These are phyloP conservation scores for Crypturellus tataupa DNA, from an alignment of 2,797 vertebrate genomes.

Conservation along the genomic window DNA sequence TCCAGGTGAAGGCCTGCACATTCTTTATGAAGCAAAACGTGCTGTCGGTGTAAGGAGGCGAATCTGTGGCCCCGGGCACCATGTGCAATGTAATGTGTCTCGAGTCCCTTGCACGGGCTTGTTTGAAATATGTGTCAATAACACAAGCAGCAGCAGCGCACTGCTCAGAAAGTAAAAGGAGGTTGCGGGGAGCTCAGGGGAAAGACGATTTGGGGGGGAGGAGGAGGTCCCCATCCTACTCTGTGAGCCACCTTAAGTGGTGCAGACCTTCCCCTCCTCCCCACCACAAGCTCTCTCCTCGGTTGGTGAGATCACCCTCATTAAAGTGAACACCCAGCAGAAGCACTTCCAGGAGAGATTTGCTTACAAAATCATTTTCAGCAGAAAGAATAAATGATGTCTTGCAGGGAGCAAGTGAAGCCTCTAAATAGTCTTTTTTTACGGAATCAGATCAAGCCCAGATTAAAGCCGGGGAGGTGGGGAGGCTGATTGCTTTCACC, in stretches of 20 bases:
- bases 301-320: not conserved
- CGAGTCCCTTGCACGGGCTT: constrained; percentile 93
- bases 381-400: not conserved
- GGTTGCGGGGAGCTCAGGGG: constrained; percentile 49
- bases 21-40: constrained; percentile 93
- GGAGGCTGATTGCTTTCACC: not conserved
- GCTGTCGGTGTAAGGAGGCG: constrained; percentile 93
- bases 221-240: not conserved
- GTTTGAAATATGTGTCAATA: constrained; percentile 98
- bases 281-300: not conserved
- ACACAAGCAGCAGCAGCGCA: constrained; percentile 83
- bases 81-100: constrained; percentile 92
- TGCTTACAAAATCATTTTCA: not conserved
- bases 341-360: not conserved
- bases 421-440: constrained; percentile 18
- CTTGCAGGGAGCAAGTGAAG: not conserved
- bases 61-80: constrained; percentile 92
- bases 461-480: not conserved
- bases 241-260: not conserved
- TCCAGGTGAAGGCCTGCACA: constrained; percentile 94
- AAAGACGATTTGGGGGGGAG: not conserved
- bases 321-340: not conserved
- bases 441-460: not conserved
- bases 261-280: not conserved
- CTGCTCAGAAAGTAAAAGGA: constrained; percentile 82